Percentiles rank a stretch among this genome's conserved stretches.
phyloP scores from a whole-genome alignment of 2,797 vertebrate species.

The Protonibea diacanthus region DNA sequence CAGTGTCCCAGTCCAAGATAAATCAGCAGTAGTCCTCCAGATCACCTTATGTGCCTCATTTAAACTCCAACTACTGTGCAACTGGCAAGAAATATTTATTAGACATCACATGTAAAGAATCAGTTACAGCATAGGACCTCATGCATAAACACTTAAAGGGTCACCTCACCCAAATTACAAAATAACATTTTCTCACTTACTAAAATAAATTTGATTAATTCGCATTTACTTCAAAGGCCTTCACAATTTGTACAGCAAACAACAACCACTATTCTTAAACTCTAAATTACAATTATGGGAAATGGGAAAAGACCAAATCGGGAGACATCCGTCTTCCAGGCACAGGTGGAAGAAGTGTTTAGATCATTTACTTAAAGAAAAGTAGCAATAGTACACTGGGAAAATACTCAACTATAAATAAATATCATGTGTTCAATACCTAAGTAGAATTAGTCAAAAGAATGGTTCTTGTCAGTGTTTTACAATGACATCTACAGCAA shows the following conservation, averaged over 20 bases:
- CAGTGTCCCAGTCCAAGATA: conserved; percentile 70
- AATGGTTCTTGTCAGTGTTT: no score
- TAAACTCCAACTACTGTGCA: conserved; percentile 54
- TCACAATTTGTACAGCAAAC: not conserved
- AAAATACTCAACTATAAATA: no score
- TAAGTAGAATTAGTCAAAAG: no score
- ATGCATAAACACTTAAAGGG: conserved; percentile 21
- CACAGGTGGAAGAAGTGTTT: no score
- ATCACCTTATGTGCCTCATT: conserved; percentile 71
- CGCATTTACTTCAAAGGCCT: not conserved
- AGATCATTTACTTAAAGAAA: no score
- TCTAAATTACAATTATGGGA: not conserved
- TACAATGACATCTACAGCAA: no score
- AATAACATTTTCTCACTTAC: conserved; percentile 14
- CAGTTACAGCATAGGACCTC: conserved; percentile 19
- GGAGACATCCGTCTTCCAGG: not conserved
- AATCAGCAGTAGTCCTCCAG: conserved; percentile 70
- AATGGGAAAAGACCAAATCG: not conserved
- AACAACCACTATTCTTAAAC: not conserved
- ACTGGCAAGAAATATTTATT: conserved; percentile 40
- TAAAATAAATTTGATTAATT: conserved; percentile 8
- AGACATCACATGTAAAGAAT: conserved; percentile 39
- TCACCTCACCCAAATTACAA: conserved; percentile 24
- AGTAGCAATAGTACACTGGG: no score
- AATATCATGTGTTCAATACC: no score